Evolutionary conservation across 2,113 vertebrate genomes (phyloP).

Genomic region (Chaetorhynchus papuensis): DNA sequence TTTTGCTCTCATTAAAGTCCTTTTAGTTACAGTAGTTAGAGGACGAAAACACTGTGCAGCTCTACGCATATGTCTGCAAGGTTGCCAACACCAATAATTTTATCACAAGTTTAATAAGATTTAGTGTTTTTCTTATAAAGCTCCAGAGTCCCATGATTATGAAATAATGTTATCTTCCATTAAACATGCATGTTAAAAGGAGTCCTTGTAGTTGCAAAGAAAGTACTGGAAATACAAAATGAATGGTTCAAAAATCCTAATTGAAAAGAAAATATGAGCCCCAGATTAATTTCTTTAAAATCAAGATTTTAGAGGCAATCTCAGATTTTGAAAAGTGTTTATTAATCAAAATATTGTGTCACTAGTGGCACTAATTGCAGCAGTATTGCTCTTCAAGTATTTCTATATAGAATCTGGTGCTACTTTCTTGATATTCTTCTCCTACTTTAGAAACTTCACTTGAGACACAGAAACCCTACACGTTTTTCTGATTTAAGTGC

Average conservation of each 20-base stretch:
- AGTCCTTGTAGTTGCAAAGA: neutral
- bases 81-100: conserved; percentile 58
- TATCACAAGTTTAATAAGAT: conserved; percentile 46
- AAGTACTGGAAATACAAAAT: neutral
- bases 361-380: neutral
- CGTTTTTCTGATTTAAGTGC: conserved; percentile 2
- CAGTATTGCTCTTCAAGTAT: neutral
- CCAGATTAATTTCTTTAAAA: neutral
- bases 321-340: neutral
- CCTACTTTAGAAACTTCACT: neutral
- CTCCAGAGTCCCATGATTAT: conserved; percentile 2
- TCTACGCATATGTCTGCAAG: conserved; percentile 31
- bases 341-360: neutral
- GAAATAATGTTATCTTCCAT: conserved; percentile 36
- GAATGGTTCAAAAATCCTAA: neutral
- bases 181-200: neutral
- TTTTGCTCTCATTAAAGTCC: conserved; percentile 19
- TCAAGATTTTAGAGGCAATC: neutral
- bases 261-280: neutral
- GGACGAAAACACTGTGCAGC: conserved; percentile 13
- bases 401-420: neutral
- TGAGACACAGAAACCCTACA: neutral
- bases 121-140: conserved; percentile 12
- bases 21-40: conserved; percentile 45
- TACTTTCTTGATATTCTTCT: neutral